Conservation (phyloP, 2,113 vertebrate genomes). For the Boulengeromyrus knoepffleri region DNA sequence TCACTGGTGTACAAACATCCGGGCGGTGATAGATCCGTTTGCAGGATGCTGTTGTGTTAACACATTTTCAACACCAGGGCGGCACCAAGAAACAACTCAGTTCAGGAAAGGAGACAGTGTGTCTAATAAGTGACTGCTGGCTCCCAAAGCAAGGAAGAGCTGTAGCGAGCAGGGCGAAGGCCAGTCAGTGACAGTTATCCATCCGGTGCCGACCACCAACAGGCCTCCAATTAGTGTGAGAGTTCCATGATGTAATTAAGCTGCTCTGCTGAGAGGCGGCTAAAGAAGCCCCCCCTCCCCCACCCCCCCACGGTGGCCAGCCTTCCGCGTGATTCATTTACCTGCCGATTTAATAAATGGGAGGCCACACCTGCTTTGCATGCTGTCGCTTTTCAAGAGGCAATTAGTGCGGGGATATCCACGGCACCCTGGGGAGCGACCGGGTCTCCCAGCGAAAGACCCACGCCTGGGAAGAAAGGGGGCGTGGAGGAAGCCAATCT, state of each 20-base stretch:
- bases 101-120: neutral
- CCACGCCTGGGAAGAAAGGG: constrained; percentile 38
- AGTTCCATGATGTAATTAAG: constrained; percentile 53
- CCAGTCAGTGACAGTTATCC: constrained; percentile 21
- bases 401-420: constrained; percentile 55
- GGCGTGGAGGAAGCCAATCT: constrained; percentile 23
- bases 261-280: constrained; percentile 27
- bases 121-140: neutral
- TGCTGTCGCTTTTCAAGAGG: constrained; percentile 41
- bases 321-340: constrained; percentile 12
- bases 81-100: neutral
- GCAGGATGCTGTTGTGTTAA: neutral
- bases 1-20: neutral
- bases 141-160: neutral
- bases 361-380: constrained; percentile 37
- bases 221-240: constrained; percentile 47
- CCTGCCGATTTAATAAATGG: constrained; percentile 33
- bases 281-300: neutral
- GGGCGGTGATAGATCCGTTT: neutral
- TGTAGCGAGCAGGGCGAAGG: constrained; percentile 41
- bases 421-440: constrained; percentile 25
- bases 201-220: constrained; percentile 30
- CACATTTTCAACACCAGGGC: neutral
- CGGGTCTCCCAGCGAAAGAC: constrained; percentile 24
- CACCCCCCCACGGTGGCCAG: neutral